Percentiles rank a stretch among this genome's conserved stretches.
phyloP scores from a whole-genome alignment of 2,113 vertebrate genomes.

The Hippocampus abdominalis region DNA sequence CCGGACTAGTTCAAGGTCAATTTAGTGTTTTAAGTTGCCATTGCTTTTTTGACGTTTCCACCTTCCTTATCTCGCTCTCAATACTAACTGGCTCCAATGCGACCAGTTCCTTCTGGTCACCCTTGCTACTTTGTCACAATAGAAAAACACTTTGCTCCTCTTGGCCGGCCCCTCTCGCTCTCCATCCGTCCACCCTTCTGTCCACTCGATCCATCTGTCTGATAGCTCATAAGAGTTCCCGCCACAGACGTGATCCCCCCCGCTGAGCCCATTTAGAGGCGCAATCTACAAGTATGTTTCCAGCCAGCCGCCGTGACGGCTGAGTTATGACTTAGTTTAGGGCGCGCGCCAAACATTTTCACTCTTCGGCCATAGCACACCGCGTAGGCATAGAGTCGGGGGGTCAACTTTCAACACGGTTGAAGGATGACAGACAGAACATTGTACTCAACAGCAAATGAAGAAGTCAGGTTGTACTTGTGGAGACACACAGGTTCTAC shows the following conservation, averaged over 20 bases:
- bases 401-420: not conserved
- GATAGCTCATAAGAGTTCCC: slow-evolving; percentile 23
- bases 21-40: too few relatives aligned
- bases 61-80: too few relatives aligned
- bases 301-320: slow-evolving; percentile 26
- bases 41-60: too few relatives aligned
- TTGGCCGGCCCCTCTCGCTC: too few relatives aligned
- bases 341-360: not conserved
- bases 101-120: too few relatives aligned
- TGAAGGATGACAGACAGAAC: not conserved
- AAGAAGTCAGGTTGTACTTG: not conserved
- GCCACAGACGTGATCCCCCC: slow-evolving; percentile 45
- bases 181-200: not conserved
- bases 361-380: not conserved
- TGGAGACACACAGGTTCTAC: slow-evolving; percentile 23
- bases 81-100: too few relatives aligned
- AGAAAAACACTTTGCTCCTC: not conserved
- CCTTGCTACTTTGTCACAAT: not conserved
- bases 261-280: slow-evolving; percentile 42
- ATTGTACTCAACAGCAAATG: not conserved
- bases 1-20: too few relatives aligned
- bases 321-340: slow-evolving; percentile 1
- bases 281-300: slow-evolving; percentile 50
- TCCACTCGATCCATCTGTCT: slow-evolving; percentile 27
- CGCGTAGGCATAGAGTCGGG: not conserved